These are phyloP conservation scores for Drosophila incognita DNA, from an alignment of 2,888 invertebrate genomes.

Conservation along the genomic window DNA sequence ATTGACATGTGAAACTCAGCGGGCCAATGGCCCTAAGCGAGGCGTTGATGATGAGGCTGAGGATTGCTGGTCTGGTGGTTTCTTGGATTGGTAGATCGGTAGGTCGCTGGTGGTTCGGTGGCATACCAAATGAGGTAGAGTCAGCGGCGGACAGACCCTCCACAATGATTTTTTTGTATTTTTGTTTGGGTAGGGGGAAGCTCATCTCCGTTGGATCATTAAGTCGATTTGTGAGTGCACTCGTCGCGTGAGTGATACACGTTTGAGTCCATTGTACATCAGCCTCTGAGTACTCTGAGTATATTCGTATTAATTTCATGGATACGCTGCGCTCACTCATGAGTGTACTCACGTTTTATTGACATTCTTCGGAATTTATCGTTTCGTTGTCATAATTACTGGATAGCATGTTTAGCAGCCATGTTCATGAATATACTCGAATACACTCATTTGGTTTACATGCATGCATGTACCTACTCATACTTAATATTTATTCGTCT, in stretches of 20 bases:
- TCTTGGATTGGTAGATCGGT: background rate
- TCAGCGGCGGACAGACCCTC: conserved; percentile 16
- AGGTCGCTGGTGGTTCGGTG: background rate
- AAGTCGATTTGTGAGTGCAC: conserved; percentile 40
- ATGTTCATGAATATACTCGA: background rate
- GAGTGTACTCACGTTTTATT: background rate
- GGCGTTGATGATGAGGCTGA: conserved; percentile 27
- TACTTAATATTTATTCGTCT: background rate
- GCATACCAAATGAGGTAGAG: conserved; percentile 9
- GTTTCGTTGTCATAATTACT: background rate
- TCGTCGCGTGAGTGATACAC: conserved; percentile 44
- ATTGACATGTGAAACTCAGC: conserved; percentile 79
- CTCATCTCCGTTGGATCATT: conserved; percentile 17
- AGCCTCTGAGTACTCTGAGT: background rate
- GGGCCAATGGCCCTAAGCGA: conserved; percentile 63
- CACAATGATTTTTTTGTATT: conserved; percentile 3
- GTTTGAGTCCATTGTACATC: conserved; percentile 8
- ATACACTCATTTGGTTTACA: background rate
- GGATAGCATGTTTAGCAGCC: background rate
- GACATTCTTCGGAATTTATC: background rate
- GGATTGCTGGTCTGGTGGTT: conserved; percentile 6
- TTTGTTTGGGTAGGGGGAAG: background rate
- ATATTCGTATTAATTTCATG: conserved; percentile 4
- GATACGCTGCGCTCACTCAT: background rate
- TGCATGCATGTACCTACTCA: background rate